phyloP scores from a whole-genome alignment of 2,113 vertebrate genomes.

The Bettongia penicillata region DNA sequence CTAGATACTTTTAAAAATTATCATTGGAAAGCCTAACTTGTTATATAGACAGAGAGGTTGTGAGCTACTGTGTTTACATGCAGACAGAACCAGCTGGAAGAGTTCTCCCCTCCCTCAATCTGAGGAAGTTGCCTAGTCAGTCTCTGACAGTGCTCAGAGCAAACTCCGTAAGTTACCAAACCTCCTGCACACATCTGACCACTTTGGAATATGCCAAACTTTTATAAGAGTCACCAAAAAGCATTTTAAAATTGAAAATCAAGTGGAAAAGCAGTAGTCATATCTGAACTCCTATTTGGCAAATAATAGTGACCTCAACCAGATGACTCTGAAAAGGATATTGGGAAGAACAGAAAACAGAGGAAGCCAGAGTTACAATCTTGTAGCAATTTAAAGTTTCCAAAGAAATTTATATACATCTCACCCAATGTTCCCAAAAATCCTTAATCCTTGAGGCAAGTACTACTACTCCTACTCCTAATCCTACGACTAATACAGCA shows the following conservation, averaged over 20 bases:
- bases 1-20: background rate
- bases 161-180: background rate
- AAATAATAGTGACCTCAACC: no score
- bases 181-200: background rate
- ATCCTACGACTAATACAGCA: no score
- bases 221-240: background rate
- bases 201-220: no score
- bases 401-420: no score
- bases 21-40: background rate
- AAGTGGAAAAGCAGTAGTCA: background rate
- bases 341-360: no score
- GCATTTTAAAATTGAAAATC: background rate
- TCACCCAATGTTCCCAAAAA: no score
- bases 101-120: background rate
- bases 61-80: background rate
- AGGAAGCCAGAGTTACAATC: no score
- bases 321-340: no score
- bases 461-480: no score
- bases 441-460: no score
- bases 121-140: background rate
- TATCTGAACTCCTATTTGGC: no score
- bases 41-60: background rate
- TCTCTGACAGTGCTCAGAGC: background rate
- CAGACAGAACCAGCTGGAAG: background rate
- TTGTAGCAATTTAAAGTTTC: no score